Base-by-base conservation (phyloP, 2,113 vertebrate species). In the Microtus richardsoni region DNA sequence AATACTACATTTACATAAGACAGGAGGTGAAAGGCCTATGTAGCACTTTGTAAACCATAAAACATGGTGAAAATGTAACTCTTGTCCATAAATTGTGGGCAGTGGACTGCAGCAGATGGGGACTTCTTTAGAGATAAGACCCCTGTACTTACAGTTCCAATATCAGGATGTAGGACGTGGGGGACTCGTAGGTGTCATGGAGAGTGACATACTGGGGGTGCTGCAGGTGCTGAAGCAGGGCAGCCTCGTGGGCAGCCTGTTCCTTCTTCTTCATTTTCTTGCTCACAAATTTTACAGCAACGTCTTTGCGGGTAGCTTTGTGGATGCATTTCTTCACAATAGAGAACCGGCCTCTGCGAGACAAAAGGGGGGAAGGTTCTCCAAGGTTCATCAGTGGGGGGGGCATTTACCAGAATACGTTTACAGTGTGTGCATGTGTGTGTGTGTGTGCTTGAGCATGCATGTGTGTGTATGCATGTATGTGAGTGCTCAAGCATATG, bases 181-280 rank as follows among this genome's bases (percentile, higher is more conserved):
- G 98, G 7, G 99, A 99, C 98, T 99, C 99, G 0, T 99, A 99
- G 28, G 99, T 99, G 96, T 99, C 99, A 0, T 99, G 98, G 96
- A 99, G 98, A 10, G 98, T 98, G 98, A 99, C 98, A 95, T 99
- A 98, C 98, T 99, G 99, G 13, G 99, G 99, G 88, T 99, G 99
- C 96, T 99, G 99, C 0, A 99, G 98, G 49, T 99, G 99, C 16
- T 98, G 99, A 6, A 99, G 98, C 54, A 99, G 98, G 92, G 99
- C 99, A 0, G 99, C 99, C 97, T 99, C 99, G 0, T 99, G 99
- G 7, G 99, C 99, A 93, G 99, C 99, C 97, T 99, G 99, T 96
- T 99, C 99, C 93, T 99, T 99, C 98, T 99, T 99, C 98, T 99
- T 99, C 99, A 99, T 99, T 98, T 99, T 99, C 97, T 99, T 99